Conservation (phyloP, 2,888 invertebrate genomes). For the Prenolepis imparis region DNA sequence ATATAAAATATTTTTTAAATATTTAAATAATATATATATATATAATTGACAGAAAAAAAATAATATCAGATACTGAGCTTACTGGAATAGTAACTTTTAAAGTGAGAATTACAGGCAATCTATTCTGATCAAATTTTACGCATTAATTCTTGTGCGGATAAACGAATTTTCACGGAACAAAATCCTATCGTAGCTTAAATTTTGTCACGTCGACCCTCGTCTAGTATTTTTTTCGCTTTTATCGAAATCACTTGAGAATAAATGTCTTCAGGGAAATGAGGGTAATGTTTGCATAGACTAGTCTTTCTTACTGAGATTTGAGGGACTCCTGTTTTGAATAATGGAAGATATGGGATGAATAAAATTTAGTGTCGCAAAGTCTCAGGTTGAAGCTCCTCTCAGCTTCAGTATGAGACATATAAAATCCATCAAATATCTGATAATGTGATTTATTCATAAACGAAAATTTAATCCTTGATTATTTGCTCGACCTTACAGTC, state of each 20-base stretch:
- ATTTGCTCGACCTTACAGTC: not conserved
- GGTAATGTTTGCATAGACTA: slow-evolving; percentile 66
- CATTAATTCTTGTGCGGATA: slow-evolving; percentile 20
- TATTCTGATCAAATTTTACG: not conserved
- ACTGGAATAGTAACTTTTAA: not conserved
- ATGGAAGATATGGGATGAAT: slow-evolving; percentile 63
- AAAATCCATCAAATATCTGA: slow-evolving; percentile 27
- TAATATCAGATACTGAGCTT: slow-evolving; percentile 10
- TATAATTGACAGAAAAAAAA: not conserved
- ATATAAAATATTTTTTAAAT: not conserved
- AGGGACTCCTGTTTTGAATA: slow-evolving; percentile 68
- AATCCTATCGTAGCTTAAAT: slow-evolving; percentile 37
- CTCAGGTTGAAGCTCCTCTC: slow-evolving; percentile 18
- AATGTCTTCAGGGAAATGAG: slow-evolving; percentile 60
- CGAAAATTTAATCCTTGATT: not conserved
- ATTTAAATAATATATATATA: not conserved
- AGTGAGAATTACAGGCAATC: not conserved
- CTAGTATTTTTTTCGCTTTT: slow-evolving; percentile 45
- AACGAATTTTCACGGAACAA: slow-evolving; percentile 23
- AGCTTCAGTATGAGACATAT: not conserved
- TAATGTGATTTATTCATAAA: not conserved
- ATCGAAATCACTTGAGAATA: slow-evolving; percentile 53
- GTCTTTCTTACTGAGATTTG: slow-evolving; percentile 62
- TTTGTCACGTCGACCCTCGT: slow-evolving; percentile 32
- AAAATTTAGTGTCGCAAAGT: slow-evolving; percentile 51